Percentiles rank a stretch among this genome's conserved stretches.
Evolutionary conservation across 2,797 vertebrate genomes (phyloP).

Genomic region (Linurgus olivaceus): DNA sequence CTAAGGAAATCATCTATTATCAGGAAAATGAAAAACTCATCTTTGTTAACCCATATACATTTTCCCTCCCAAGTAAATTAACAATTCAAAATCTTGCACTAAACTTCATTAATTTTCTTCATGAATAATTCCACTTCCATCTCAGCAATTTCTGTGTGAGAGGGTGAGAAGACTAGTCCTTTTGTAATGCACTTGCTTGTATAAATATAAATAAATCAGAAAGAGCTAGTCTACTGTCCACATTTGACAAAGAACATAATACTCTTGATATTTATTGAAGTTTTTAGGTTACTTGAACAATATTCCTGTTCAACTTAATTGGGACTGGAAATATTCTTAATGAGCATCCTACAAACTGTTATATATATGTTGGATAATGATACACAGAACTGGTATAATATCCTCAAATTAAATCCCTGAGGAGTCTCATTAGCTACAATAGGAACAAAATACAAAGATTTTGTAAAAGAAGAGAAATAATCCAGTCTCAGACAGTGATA

Average conservation of each 20-base stretch:
- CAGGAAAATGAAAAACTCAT: conserved; percentile 40
- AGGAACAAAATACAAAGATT: neutral
- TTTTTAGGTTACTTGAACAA: neutral
- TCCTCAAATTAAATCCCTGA: neutral
- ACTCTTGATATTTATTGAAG: neutral
- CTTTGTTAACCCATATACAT: conserved; percentile 19
- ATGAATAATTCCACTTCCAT: conserved; percentile 54
- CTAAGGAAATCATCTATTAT: conserved; percentile 48
- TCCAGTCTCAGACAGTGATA: neutral
- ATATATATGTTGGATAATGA: neutral
- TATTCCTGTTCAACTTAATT: neutral
- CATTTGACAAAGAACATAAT: neutral
- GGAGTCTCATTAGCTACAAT: neutral
- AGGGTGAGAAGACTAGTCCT: neutral
- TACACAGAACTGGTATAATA: neutral
- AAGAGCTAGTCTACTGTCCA: neutral
- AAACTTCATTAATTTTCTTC: conserved; percentile 60
- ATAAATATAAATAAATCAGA: conserved; percentile 13
- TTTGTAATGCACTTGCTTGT: neutral
- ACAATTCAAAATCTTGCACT: conserved; percentile 38
- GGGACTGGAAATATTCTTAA: neutral
- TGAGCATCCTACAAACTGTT: neutral
- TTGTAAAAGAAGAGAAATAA: neutral
- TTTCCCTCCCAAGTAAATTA: neutral
- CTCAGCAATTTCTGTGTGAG: neutral